phyloP scores from a whole-genome alignment of 2,888 invertebrate species.

The Harpagoxenus sublaevis region DNA sequence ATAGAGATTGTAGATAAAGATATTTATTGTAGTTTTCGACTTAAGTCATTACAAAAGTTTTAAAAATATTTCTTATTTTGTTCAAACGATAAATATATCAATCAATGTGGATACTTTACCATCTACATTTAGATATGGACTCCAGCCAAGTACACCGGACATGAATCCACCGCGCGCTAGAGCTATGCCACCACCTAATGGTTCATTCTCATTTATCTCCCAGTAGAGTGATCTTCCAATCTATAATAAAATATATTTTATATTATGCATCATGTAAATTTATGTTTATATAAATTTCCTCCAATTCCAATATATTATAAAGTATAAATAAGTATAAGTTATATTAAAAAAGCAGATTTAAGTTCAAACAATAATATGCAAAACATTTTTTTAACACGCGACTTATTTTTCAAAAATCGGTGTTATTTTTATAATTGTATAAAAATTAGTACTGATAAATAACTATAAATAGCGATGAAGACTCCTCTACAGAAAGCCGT shows the following conservation, averaged over 20 bases:
- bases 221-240: conserved; percentile 94
- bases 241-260: conserved; percentile 78
- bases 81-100: background rate
- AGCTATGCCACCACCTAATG: conserved; percentile 93
- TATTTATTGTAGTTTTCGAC: background rate
- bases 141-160: conserved; percentile 95
- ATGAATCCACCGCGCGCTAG: conserved; percentile 97
- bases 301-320: background rate
- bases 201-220: conserved; percentile 83
- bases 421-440: background rate
- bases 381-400: background rate
- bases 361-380: background rate
- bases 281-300: conserved; percentile 44
- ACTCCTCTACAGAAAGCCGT: too few species aligned
- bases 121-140: conserved; percentile 95
- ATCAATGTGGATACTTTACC: conserved; percentile 87
- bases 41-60: background rate
- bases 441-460: conserved; percentile 2
- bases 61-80: background rate
- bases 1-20: background rate
- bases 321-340: background rate
- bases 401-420: background rate
- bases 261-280: background rate
- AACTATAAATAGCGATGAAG: too few species aligned
- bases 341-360: background rate